Percentiles rank a stretch among this genome's conserved stretches.
Evolutionary conservation across 2,888 invertebrate genomes (phyloP).

Genomic region (Cerastis leucographa): DNA sequence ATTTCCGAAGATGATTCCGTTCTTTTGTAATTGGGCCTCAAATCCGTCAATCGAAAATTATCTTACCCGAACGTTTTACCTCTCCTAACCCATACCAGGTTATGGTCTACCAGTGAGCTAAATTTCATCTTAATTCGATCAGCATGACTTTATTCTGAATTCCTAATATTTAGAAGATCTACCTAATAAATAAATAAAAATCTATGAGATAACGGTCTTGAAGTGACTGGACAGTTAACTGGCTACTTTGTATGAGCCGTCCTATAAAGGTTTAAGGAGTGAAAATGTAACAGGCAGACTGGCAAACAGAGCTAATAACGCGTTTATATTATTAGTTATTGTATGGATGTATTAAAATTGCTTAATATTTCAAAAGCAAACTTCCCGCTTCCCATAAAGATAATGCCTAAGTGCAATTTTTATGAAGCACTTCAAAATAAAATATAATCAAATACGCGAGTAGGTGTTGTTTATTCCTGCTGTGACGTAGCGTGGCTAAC

Average conservation of each 20-base stretch:
- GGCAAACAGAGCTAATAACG: neutral
- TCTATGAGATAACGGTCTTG: too few relatives aligned
- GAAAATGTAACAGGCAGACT: neutral
- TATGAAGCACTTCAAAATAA: constrained; percentile 25
- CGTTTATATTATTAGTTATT: neutral
- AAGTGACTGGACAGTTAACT: too few relatives aligned
- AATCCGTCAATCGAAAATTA: neutral
- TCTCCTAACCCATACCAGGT: neutral
- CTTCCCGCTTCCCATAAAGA: constrained; percentile 21
- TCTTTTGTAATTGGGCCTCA: too few relatives aligned
- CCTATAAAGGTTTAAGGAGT: neutral
- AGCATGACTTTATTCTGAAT: too few relatives aligned
- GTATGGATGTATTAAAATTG: neutral
- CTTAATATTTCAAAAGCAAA: constrained; percentile 16
- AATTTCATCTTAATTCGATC: neutral
- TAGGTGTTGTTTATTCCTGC: constrained; percentile 20
- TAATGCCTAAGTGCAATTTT: constrained; percentile 32
- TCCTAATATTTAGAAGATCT: too few relatives aligned
- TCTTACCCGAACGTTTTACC: neutral
- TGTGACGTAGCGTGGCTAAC: constrained; percentile 42
- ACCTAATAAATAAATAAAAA: too few relatives aligned
- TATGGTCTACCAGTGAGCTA: neutral
- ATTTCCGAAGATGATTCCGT: neutral
- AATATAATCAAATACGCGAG: constrained; percentile 4
- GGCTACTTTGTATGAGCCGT: too few relatives aligned